phyloP scores from a whole-genome alignment of 2,888 invertebrate species.

The Muscina levida region DNA sequence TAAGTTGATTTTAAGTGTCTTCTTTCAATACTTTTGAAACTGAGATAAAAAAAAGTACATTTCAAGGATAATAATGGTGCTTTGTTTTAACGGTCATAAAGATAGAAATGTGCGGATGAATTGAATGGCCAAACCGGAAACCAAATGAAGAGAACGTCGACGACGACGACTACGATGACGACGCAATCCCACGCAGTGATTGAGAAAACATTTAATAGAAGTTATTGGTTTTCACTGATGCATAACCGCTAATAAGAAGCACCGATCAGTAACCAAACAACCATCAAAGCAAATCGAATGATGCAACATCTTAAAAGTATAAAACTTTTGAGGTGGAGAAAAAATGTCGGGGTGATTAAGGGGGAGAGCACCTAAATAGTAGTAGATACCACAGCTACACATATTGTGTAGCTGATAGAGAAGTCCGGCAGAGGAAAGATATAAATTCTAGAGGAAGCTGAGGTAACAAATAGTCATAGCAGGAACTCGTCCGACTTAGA shows the following conservation, averaged over 20 bases:
- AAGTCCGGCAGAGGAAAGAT: no score
- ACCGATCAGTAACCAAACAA: slow-evolving; percentile 22
- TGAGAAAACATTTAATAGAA: slow-evolving; percentile 64
- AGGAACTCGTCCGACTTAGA: no score
- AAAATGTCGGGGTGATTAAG: slow-evolving; percentile 1
- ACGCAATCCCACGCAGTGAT: slow-evolving; percentile 50
- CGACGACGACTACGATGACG: no score
- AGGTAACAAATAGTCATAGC: no score
- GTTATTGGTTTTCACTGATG: slow-evolving; percentile 64
- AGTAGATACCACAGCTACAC: no score
- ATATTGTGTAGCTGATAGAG: no score
- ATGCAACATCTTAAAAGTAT: slow-evolving; percentile 50
- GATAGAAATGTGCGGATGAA: background rate
- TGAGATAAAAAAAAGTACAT: no score
- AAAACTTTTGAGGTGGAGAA: no score
- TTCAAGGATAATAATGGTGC: slow-evolving; percentile 12
- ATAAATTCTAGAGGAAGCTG: no score
- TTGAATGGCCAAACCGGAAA: background rate
- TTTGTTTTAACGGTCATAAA: slow-evolving; percentile 38
- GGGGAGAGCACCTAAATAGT: no score
- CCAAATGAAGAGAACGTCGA: slow-evolving; percentile 16
- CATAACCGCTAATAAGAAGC: slow-evolving; percentile 47
- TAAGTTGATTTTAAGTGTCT: slow-evolving; percentile 55
- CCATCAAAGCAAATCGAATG: slow-evolving; percentile 43
- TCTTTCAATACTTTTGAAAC: slow-evolving; percentile 41